Base-by-base conservation (phyloP, 1,140 invertebrate genomes). In the Nasonia giraulti region DNA sequence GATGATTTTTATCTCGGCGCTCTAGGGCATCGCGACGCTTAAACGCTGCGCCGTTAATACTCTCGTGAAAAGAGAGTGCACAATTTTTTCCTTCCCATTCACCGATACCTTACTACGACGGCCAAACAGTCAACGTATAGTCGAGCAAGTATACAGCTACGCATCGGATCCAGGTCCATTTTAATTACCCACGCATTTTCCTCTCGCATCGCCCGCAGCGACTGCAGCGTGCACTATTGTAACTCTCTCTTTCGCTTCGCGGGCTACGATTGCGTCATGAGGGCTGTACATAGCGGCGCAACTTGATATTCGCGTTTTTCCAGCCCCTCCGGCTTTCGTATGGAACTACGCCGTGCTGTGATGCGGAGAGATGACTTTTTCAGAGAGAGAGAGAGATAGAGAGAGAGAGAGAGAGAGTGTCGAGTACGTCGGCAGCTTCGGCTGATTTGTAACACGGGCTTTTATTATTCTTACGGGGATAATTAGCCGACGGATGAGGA, bases 1-100 rank as follows among this genome's bases (percentile, higher is more conserved):
- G 80, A 74, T 55, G 80, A 82, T 82, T 74, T 82, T 82, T 82
- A 82, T 82, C 80, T 74, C 37, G 47, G 33, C 33, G 33, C 2
- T 17, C 10, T 6, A 23, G 5, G 2, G 37, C 37, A 44, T 44
- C 73, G 73, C 44, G 11, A 40, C 75, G 5, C 23, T 27, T 55
- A 27, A 55, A 7, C n/a, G 12, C 27, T 4, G 27, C 6, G 12
- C 50, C 31, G 77, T 44, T 44, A 44, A 44, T 44, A 44, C 40
- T 44, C 40, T 66, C 62, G 62, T 66, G 62, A 66, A 66, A n/a
- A 66, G 62, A 66, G 6, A 17, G 62, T 66, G 62, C 14, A 3
- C 14, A 17, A 6, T 66, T 66, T 66, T 66, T 44, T 44, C 40
- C 40, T 44, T 10, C 40, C 10, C 40, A 44, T 44, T 44, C 8